phyloP scores from a whole-genome alignment of 2,113 vertebrate genomes.

The Chinchilla lanigera region DNA sequence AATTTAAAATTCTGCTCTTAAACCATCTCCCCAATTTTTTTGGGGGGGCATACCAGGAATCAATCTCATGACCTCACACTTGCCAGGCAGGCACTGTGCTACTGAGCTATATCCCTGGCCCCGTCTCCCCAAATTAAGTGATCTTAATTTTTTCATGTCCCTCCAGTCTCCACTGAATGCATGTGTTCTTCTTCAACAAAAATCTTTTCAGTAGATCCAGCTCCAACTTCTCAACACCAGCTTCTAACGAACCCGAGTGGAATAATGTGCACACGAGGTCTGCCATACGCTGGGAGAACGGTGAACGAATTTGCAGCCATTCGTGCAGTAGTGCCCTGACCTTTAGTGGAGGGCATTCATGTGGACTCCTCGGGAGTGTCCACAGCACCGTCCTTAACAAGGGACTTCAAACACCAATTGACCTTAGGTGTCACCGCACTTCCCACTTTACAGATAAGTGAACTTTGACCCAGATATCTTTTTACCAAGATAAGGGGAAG shows the following conservation, averaged over 20 bases:
- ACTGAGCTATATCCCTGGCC: too few relatives aligned
- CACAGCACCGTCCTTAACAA: background rate
- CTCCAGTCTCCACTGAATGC: background rate
- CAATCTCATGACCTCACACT: too few relatives aligned
- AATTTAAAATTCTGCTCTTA: background rate
- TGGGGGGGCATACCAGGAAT: too few relatives aligned
- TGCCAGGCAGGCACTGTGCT: too few relatives aligned
- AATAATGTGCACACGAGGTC: background rate
- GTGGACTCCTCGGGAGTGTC: background rate
- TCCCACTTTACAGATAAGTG: background rate
- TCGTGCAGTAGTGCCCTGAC: background rate
- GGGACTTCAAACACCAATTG: constrained; percentile 39
- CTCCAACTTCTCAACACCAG: background rate
- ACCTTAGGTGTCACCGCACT: background rate
- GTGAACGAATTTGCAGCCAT: too few relatives aligned
- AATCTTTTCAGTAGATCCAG: background rate
- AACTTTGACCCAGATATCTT: background rate
- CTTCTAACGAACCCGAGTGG: background rate
- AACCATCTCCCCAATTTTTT: too few relatives aligned
- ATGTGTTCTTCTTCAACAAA: background rate
- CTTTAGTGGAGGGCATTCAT: background rate
- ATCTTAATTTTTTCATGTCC: background rate
- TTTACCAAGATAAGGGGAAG: constrained; percentile 15
- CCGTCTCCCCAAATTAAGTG: background rate
- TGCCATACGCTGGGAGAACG: background rate